These are phyloP conservation scores for Panopea generosa DNA, from an alignment of 2,888 invertebrate genomes.

Conservation along the genomic window DNA sequence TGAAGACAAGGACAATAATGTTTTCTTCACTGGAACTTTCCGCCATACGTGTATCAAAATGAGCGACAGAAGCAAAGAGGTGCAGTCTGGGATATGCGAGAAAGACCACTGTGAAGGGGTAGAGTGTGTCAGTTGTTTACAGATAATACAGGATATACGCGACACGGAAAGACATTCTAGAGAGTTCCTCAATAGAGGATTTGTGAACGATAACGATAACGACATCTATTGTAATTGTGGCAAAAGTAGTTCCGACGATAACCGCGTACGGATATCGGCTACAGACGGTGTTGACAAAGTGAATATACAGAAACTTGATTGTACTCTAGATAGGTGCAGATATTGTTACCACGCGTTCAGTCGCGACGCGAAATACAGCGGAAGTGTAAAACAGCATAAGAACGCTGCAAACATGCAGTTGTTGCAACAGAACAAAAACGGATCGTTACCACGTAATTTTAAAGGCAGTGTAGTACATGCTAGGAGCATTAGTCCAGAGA, in stretches of 20 bases:
- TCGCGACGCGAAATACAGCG: slow-evolving; percentile 19
- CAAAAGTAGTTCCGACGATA: slow-evolving; percentile 40
- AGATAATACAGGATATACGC: neutral
- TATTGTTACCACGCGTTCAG: slow-evolving; percentile 33
- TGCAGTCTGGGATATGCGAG: slow-evolving; percentile 23
- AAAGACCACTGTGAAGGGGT: slow-evolving; percentile 53
- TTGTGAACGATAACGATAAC: slow-evolving; percentile 1
- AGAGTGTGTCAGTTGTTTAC: slow-evolving; percentile 34
- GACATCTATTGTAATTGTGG: slow-evolving; percentile 11
- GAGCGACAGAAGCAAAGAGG: slow-evolving; percentile 19
- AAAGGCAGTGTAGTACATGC: slow-evolving; percentile 18
- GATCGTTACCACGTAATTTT: slow-evolving; percentile 48
- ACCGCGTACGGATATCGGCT: slow-evolving; percentile 46
- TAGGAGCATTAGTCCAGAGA: neutral
- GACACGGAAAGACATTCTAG: neutral
- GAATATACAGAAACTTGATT: slow-evolving; percentile 43
- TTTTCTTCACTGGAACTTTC: slow-evolving; percentile 1
- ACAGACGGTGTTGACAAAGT: slow-evolving; percentile 42
- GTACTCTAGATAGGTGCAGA: slow-evolving; percentile 5
- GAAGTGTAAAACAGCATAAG: slow-evolving; percentile 50
- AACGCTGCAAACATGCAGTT: slow-evolving; percentile 48
- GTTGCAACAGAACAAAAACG: slow-evolving; percentile 32
- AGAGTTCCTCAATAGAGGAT: slow-evolving; percentile 29
- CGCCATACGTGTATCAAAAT: neutral
- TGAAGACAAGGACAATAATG: neutral